These are phyloP conservation scores for Pilophorus perplexus DNA, from an alignment of 2,888 invertebrate species.

Conservation along the genomic window DNA sequence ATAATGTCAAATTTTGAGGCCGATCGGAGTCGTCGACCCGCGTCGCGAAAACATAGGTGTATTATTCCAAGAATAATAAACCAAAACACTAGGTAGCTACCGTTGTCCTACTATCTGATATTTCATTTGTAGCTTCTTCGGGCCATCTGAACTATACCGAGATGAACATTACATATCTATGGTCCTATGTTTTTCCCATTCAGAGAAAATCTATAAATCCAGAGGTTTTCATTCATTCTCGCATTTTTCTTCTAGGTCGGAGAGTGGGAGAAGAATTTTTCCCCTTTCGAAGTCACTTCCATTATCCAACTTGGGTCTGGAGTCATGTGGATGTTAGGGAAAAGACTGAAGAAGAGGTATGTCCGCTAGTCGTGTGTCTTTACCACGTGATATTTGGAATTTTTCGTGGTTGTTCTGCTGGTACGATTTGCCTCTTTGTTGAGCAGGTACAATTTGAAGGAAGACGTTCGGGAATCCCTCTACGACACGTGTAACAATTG, in stretches of 20 bases:
- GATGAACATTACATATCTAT: too few relatives aligned
- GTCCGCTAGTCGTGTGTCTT: background rate
- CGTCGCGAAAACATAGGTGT: too few relatives aligned
- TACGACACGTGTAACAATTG: conserved; percentile 86
- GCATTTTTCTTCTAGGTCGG: conserved; percentile 64
- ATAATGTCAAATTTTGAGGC: too few relatives aligned
- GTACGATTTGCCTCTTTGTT: conserved; percentile 3
- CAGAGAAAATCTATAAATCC: too few relatives aligned
- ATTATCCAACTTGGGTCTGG: conserved; percentile 90
- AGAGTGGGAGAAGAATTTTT: conserved; percentile 87
- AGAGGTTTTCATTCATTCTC: too few relatives aligned
- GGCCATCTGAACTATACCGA: too few relatives aligned
- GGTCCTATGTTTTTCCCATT: too few relatives aligned
- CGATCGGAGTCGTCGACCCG: too few relatives aligned
- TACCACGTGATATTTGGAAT: background rate
- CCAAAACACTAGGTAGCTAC: too few relatives aligned
- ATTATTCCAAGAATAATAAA: too few relatives aligned
- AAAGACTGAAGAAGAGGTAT: conserved; percentile 77
- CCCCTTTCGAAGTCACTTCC: conserved; percentile 75
- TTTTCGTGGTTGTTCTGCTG: background rate
- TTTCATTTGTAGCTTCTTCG: too few relatives aligned
- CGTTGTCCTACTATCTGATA: too few relatives aligned
- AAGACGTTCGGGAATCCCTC: conserved; percentile 83
- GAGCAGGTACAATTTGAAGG: conserved; percentile 74
- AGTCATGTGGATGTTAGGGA: conserved; percentile 92